Evolutionary conservation across 2,888 invertebrate species (phyloP).

Genomic region (Gonocerus acuteangulatus): DNA sequence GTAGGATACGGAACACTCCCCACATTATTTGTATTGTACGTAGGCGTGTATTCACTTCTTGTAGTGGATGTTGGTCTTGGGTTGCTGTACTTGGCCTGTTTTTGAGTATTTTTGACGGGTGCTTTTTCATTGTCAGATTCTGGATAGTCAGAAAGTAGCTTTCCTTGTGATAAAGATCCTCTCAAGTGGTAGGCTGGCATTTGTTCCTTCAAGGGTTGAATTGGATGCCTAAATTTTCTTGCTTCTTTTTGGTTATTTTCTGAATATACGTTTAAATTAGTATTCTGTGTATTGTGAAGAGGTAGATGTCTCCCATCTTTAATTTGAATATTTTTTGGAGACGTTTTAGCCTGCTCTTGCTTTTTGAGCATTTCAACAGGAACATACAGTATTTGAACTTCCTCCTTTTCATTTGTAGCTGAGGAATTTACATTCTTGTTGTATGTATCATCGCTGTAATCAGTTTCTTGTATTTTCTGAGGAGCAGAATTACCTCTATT

Average conservation of each 20-base stretch:
- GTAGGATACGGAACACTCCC: neutral
- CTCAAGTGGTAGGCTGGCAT: slow-evolving; percentile 25
- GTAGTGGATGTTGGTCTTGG: slow-evolving; percentile 11
- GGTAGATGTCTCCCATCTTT: neutral
- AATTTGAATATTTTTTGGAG: neutral
- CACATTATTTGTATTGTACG: neutral
- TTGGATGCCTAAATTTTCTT: slow-evolving; percentile 32
- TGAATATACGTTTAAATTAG: neutral
- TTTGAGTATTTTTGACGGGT: neutral
- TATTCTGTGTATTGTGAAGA: neutral
- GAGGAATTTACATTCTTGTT: slow-evolving; percentile 19
- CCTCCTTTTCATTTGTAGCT: slow-evolving; percentile 48
- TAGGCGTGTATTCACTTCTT: neutral
- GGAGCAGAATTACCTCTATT: neutral
- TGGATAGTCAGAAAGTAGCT: neutral
- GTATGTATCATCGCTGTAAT: slow-evolving; percentile 26
- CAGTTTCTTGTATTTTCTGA: slow-evolving; percentile 39
- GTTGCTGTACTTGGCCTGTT: neutral
- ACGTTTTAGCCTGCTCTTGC: slow-evolving; percentile 39
- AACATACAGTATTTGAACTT: slow-evolving; percentile 72
- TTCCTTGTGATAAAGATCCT: neutral
- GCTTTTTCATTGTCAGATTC: neutral
- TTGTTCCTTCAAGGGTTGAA: slow-evolving; percentile 31
- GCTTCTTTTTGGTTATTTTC: slow-evolving; percentile 15
- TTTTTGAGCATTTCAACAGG: slow-evolving; percentile 64